Base-by-base conservation (phyloP, 2,113 vertebrate genomes). In the Platycercus adscitus region DNA sequence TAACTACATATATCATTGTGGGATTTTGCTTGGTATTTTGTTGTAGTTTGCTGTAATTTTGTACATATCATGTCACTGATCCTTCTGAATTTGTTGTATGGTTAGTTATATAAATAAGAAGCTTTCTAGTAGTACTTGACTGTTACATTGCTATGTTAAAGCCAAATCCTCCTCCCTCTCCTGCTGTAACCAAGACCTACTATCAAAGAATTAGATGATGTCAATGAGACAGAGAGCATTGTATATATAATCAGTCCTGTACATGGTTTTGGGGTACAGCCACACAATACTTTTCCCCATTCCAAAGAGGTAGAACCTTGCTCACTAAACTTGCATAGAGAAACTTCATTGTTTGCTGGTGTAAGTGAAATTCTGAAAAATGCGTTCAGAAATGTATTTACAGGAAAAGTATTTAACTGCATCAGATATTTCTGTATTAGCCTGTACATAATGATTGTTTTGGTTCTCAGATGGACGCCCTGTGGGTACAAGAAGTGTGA, bases 401-500 rank as follows among this genome's bases (percentile, higher is more conserved):
- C 84, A 95, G 53, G 44, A 76, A 13, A 60, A 83, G 35, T 28
- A 19, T 68, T 84, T 73, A 53, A 56, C 35, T 23, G 41, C 9
- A 76, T 39, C 87, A 89, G 73, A 64, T 76, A 55, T 3, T 86
- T 81, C 78, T 63, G 13, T 23, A 66, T 86, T 52, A 43, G 29
- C 19, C 43, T 4, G 1, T 87, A 86, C 68, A n/a, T 91, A 81
- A 96, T 13, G 61, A 86, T 60, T 90, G 24, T 72, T 94, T 86
- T 96, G 41, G 72, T 96, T 97, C 86, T 41, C 97, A 99, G 99
- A 99, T 63, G 98, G 98, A 73, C 98, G 98, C n/a, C 99, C 99
- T 2, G 89, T 96, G 70, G 98, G 99, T 88, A 99, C 98, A 26
- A 98, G 98, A 82, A 98, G 98, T 8, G 99, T 99, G 46, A 99